Conservation (phyloP, 1,140 invertebrate genomes). For the Tetraneura akinire region DNA sequence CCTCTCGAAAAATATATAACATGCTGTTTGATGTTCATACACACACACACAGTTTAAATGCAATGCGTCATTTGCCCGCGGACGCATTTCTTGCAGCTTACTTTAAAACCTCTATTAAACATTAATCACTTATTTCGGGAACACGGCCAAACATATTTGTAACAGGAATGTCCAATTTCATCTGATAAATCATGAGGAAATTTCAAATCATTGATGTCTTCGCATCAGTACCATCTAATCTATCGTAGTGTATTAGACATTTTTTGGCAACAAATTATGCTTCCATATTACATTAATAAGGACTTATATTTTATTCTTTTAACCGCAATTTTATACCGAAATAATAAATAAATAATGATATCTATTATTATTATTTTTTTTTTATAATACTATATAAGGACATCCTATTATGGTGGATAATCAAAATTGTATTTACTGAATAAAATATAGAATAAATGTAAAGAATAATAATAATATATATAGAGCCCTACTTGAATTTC, state of each 20-base stretch:
- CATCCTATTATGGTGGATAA: too few species aligned
- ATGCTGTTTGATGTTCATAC: background rate
- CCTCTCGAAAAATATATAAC: background rate
- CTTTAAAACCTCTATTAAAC: constrained; percentile 9
- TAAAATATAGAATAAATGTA: too few species aligned
- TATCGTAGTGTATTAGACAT: constrained; percentile 18
- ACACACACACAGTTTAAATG: constrained; percentile 13
- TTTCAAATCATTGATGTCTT: constrained; percentile 39
- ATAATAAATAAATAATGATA: too few species aligned
- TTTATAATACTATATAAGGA: too few species aligned
- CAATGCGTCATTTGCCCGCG: background rate
- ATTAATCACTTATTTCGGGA: constrained; percentile 32
- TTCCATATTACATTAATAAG: background rate
- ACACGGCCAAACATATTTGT: constrained; percentile 32
- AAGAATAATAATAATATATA: too few species aligned
- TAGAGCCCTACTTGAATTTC: too few species aligned
- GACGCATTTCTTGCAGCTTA: constrained; percentile 7
- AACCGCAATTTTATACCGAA: too few species aligned
- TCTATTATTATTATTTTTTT: too few species aligned
- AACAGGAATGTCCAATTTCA: constrained; percentile 28
- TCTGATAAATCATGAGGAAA: constrained; percentile 24
- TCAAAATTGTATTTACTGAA: too few species aligned
- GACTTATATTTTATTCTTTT: background rate
- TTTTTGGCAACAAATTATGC: constrained; percentile 6
- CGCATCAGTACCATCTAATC: background rate